phyloP scores from a whole-genome alignment of 2,797 vertebrate species.

The Cheirogaleus major region DNA sequence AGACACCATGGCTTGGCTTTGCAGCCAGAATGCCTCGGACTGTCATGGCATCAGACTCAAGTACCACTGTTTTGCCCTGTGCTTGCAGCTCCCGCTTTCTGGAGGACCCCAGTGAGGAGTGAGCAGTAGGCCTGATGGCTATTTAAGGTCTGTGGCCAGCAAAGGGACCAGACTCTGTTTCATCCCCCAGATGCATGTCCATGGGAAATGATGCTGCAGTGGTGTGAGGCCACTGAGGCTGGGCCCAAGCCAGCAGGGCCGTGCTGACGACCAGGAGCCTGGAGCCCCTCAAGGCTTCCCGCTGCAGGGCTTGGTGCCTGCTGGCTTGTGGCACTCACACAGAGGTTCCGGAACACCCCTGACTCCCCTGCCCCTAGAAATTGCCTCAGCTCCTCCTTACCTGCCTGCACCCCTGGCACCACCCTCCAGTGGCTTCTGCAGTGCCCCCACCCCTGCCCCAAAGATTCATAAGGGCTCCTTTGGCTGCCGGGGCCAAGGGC shows the following conservation, averaged over 20 bases:
- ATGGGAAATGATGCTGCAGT: not conserved
- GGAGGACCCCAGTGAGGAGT: not conserved
- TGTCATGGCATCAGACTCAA: not conserved
- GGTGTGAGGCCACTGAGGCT: not conserved
- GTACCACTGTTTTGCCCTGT: not conserved
- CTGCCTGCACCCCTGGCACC: accelerated
- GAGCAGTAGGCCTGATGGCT: not conserved
- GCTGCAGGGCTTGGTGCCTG: not conserved
- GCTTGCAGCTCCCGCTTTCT: not conserved
- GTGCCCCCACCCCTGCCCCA: too few relatives aligned
- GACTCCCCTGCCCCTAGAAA: accelerated
- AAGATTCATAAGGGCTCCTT: not conserved
- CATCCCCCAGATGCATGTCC: not conserved
- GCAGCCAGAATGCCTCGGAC: not conserved
- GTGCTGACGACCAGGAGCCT: not conserved
- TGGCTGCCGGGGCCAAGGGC: too few relatives aligned
- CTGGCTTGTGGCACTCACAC: not conserved
- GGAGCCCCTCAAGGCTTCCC: not conserved
- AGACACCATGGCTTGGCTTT: not conserved
- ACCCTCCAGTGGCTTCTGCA: not conserved
- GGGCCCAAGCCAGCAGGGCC: not conserved
- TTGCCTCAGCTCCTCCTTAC: not conserved
- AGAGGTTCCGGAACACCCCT: not conserved
- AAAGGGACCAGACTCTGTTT: not conserved
- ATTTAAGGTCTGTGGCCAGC: not conserved